Base-by-base conservation (phyloP, 2,888 invertebrate genomes). In the Philonicus albiceps region DNA sequence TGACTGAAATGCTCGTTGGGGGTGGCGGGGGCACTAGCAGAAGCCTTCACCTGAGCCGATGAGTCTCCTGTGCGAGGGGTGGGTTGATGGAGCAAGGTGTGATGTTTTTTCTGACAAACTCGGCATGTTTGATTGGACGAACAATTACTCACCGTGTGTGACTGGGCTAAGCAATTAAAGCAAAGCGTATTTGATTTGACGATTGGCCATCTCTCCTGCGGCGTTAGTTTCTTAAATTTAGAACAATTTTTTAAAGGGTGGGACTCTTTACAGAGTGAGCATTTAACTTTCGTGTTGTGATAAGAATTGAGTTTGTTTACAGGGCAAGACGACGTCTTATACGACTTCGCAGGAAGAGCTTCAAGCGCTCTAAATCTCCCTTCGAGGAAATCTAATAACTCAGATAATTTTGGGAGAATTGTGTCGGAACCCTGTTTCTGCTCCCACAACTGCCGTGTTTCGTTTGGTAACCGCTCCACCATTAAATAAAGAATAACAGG, bases 401-500 rank as follows among this genome's bases (percentile, higher is more conserved):
- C 64, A 1, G 22, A 83, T n/a, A 83, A 37, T 0, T 83, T 11
- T 2, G 64, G 83, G 11, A 83, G 64, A 7, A 37, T 11, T 34
- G 64, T 64, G 7, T 19, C 19, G 22, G 83, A 64, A 0, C 64
- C 64, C 11, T 83, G 34, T 37, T 0, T 19, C 16, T 83, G 72
- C 64, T 83, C 83, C 83, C 83, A 64, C 64, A 83, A 34, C 0
- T 83, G 83, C 13, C 37, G n/a, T 19, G 37, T 83, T 37, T 83
- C 40, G 8, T 2, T 0, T 3, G 64, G 64, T 4, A 83, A 13
- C 5, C 83, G 0, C 19, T 83, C 27, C 22, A 83, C 40, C 34
- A 83, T 83, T 11, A 83, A 19, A 83, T 64, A 83, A 1, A 64
- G 8, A 2, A 83, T 37, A 0, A 83, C 40, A 37, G 83, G 83